Base-by-base conservation (phyloP, 2,113 vertebrate species). In the Otolemur garnettii region DNA sequence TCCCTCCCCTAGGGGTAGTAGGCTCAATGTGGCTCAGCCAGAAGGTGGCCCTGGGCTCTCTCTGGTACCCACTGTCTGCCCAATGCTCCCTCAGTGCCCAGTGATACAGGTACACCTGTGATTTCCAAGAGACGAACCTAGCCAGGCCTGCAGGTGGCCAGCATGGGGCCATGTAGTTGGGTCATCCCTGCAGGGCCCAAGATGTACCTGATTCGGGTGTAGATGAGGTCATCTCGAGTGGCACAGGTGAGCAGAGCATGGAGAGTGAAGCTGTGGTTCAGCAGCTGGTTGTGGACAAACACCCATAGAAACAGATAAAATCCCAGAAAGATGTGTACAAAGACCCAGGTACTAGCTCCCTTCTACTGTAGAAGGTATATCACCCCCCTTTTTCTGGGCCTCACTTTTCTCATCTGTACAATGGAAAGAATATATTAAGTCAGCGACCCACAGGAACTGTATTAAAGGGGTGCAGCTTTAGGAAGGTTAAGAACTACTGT, bases 151-250 rank as follows among this genome's bases (percentile, higher is more conserved):
- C 26, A 80, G 69, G 57, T 77, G 57, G 53, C 78, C 82, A 84
- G 33, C 71, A 68, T n/a, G 55, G 50, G 66, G 45, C 80, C 53
- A 33, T 15, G 18, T 3, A 17, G 28, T 0, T 38, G 33, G 14
- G 30, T 89, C 26, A 13, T 30, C 28, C 50, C 22, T 50, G 19
- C 17, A 62, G 33, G 77, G 38, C 42, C 7, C 13, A 33, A 77
- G 57, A 22, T n/a, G 26, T 98, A 98, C 98, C 98, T 98, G 98
- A 99, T 98, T 69, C 96, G 97, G 60, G 98, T 98, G 90, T 99
- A 99, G 90, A 98, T 98, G 88, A 99, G 98, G 96, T 99, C 99
- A 4, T 99, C 99, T 79, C 97, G 98, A 77, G 98, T 98, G 95
- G 99, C 99, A 62, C 97, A 96, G 95, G 91, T 90, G 94, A 99